phyloP scores from a whole-genome alignment of 2,888 invertebrate genomes.

The Elegia similella region DNA sequence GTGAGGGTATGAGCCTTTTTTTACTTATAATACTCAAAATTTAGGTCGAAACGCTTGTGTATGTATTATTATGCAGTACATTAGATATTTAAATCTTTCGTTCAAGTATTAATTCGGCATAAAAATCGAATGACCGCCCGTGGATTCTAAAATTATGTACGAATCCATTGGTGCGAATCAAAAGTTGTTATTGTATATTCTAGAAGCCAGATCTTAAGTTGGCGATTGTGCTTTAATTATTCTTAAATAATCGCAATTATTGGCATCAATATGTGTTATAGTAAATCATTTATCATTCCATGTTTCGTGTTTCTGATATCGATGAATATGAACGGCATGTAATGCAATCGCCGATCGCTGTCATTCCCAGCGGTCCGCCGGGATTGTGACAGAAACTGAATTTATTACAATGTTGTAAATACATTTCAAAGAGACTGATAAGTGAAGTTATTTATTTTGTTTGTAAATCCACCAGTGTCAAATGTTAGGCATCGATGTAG shows the following conservation, averaged over 20 bases:
- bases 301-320: constrained; percentile 27
- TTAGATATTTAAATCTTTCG: neutral
- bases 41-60: neutral
- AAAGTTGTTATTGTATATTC: constrained; percentile 21
- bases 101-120: constrained; percentile 8
- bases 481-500: constrained; percentile 66
- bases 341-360: constrained; percentile 18
- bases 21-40: constrained; percentile 26
- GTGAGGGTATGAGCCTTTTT: constrained; percentile 1
- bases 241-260: constrained; percentile 51
- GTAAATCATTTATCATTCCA: constrained; percentile 63
- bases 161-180: neutral
- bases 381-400: constrained; percentile 36
- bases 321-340: neutral
- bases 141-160: neutral
- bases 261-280: constrained; percentile 51
- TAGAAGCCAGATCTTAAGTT: constrained; percentile 37
- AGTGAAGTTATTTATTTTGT: constrained; percentile 78
- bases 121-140: neutral
- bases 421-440: constrained; percentile 80
- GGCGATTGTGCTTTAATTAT: constrained; percentile 54
- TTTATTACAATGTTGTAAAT: constrained; percentile 73
- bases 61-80: neutral
- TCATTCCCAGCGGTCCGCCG: neutral
- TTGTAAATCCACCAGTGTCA: constrained; percentile 75